Percentiles rank a stretch among this genome's conserved stretches.
Evolutionary conservation across 2,113 vertebrate species (phyloP).

Genomic region (Peromyscus californicus): DNA sequence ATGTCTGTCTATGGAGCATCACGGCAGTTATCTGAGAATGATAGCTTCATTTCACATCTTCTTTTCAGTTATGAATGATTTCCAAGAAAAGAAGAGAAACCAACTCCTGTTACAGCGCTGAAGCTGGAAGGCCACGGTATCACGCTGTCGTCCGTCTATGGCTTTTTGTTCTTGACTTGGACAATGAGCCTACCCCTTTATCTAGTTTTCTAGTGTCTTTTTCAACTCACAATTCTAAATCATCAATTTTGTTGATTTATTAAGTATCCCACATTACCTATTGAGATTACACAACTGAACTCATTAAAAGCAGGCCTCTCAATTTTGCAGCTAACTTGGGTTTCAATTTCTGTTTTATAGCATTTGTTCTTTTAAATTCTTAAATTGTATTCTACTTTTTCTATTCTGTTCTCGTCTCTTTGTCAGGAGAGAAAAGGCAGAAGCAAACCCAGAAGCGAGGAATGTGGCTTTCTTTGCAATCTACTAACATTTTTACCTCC

Average conservation of each 20-base stretch:
- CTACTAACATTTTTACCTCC: slow-evolving; percentile 9
- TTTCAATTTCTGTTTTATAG: slow-evolving; percentile 10
- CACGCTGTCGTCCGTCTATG: background rate
- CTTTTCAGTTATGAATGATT: background rate
- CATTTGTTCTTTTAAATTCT: slow-evolving; percentile 15
- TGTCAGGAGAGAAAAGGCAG: background rate
- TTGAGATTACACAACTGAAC: slow-evolving; percentile 16
- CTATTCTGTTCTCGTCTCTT: slow-evolving; percentile 4
- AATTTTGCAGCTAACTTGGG: background rate
- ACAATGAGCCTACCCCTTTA: background rate
- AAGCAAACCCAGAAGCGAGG: slow-evolving; percentile 24
- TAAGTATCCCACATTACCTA: background rate
- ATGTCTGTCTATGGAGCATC: background rate
- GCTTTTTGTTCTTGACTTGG: background rate
- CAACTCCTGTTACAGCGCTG: background rate
- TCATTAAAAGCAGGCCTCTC: slow-evolving; percentile 33
- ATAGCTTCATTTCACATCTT: slow-evolving; percentile 10
- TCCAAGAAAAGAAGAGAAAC: background rate
- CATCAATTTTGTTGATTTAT: slow-evolving; percentile 23
- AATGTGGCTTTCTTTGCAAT: background rate
- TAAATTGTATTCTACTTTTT: background rate
- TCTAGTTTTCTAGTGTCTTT: background rate
- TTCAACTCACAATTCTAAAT: background rate
- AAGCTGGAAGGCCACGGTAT: background rate
- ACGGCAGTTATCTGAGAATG: background rate